Conservation (phyloP, 2,113 vertebrate genomes). For the Sterrhoptilus dennistouni region DNA sequence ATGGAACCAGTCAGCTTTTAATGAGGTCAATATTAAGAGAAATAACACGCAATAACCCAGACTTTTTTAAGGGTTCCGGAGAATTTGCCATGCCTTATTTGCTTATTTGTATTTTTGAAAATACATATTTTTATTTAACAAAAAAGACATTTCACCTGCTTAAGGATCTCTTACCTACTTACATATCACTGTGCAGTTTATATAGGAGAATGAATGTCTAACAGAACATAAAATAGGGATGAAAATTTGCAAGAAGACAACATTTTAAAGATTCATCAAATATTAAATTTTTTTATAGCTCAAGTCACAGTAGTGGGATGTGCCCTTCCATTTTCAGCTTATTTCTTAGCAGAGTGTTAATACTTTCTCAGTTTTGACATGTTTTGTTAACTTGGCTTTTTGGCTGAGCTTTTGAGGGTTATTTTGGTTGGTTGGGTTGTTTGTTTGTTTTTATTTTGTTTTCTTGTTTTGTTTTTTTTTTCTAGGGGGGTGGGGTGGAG, state of each 20-base stretch:
- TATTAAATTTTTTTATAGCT: background rate
- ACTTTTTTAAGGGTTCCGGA: background rate
- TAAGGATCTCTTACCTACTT: background rate
- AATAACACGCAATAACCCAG: background rate
- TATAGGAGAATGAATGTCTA: background rate
- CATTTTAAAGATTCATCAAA: background rate
- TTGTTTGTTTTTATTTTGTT: background rate
- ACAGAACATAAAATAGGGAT: background rate
- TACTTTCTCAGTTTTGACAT: background rate
- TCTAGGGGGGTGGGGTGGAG: too few relatives aligned
- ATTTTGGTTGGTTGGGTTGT: background rate
- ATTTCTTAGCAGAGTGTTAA: background rate
- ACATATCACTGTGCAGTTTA: background rate
- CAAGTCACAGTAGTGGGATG: background rate
- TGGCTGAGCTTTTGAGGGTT: fast-evolving
- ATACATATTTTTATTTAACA: background rate
- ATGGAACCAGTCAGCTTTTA: background rate
- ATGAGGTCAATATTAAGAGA: background rate
- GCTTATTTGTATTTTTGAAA: background rate
- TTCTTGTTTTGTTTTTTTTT: background rate
- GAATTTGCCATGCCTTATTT: background rate
- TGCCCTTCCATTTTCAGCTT: background rate
- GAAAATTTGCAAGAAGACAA: background rate
- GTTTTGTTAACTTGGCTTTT: background rate
- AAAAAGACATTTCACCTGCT: background rate